A percentile compares a stretch with the other conserved stretches of the same genome.
Conservation (phyloP, 2,113 vertebrate species). For the Pithys albifrons region DNA sequence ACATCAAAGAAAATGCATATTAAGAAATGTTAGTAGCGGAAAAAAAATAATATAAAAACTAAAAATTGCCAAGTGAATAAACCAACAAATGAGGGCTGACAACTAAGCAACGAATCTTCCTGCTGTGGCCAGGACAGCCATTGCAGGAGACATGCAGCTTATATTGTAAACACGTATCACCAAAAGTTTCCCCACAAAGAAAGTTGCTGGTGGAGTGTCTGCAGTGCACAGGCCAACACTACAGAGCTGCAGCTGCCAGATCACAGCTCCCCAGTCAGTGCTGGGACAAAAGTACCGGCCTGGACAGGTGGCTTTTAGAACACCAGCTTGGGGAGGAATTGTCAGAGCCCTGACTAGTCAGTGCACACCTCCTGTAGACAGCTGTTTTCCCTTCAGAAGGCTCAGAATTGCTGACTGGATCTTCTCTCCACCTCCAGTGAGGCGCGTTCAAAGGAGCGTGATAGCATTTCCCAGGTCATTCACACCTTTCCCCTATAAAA, state of each 20-base stretch:
- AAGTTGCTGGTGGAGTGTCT: not conserved
- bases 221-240: not conserved
- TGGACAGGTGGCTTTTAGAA: not conserved
- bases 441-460: not conserved
- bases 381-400: not conserved
- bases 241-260: not conserved
- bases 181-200: not conserved
- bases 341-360: not conserved
- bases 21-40: not conserved
- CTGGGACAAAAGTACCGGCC: not conserved
- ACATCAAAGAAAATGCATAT: not conserved
- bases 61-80: not conserved
- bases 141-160: not conserved
- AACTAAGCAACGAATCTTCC: not conserved
- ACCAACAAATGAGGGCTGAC: not conserved
- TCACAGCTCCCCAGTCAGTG: not conserved
- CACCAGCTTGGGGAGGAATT: not conserved
- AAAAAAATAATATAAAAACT: not conserved
- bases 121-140: not conserved
- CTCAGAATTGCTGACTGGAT: not conserved
- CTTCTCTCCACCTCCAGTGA: not conserved
- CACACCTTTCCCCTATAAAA: not conserved
- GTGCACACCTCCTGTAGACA: not conserved
- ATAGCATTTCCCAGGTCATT: not conserved
- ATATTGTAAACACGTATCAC: not conserved